Evolutionary conservation across 1,140 invertebrate species (phyloP), one percentile per base, ranked within the genome.

Genomic region (Plodia interpunctella): DNA sequence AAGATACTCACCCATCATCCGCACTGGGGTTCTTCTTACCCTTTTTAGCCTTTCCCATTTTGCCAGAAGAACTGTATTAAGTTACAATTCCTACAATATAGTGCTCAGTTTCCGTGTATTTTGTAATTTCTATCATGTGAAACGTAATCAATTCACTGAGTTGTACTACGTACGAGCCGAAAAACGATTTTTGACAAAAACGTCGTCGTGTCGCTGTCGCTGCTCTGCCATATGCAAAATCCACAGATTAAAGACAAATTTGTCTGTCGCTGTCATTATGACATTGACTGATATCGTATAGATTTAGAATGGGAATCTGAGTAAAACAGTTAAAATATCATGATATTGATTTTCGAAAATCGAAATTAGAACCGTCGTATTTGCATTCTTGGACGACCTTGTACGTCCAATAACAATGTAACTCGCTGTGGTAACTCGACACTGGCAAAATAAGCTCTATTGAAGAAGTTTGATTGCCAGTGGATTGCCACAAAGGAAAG

Each of bases 11-110:
- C 93, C 92, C 90, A 65, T 94, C 92, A 49, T 93, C 92, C 51
- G 91, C 91, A 67, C 91, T 91, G 69, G 87, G 91, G 71, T 90
- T 90, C 81, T 93, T 93, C 77, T 93, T 93, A 64, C 91, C 91
- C 80, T 94, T 94, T 90, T 94, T 94, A 64, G 92, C 90, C 87
- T 94, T 94, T 66, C 92, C 93, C 93, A 94, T 94, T 69, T 74
- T 89, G 61, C 61, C 61, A 9, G 67, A 51, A 62, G 13, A 62
- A 49, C 54, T 67, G 54, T 80, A 83, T 81, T 86, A 85, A 80
- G 87, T 86, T 76, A 83, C 78, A 65, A 88, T 80, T 44, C 78
- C 80, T 67, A 65, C 69, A 52, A 76, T 73, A 70, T 79, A 78
- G 51, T 80, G 66, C 78, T 80, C 71, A 59, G 63, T 79, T 78